phyloP scores from a whole-genome alignment of 2,797 vertebrate species.

The Phataginus tricuspis region DNA sequence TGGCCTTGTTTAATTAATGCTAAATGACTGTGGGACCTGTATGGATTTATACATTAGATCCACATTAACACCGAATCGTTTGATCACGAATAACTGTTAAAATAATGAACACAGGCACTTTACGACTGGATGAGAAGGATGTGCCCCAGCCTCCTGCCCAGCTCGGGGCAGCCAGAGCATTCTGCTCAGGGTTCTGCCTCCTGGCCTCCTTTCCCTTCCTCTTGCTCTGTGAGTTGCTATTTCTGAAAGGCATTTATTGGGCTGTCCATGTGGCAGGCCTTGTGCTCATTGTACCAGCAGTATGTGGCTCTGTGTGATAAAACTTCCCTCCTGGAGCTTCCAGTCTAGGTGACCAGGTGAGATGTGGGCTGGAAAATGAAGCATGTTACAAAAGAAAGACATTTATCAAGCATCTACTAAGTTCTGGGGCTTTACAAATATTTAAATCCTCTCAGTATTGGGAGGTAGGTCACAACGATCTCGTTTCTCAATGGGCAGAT shows the following conservation, averaged over 20 bases:
- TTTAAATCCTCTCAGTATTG: background rate
- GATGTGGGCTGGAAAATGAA: background rate
- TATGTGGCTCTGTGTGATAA: background rate
- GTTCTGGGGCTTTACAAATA: background rate
- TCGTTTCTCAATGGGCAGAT: background rate
- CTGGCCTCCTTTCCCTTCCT: background rate
- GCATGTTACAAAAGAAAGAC: background rate
- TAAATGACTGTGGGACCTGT: conserved; percentile 75
- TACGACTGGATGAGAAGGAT: background rate
- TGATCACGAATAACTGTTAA: conserved; percentile 62
- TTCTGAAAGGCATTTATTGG: background rate
- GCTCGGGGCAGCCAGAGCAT: background rate
- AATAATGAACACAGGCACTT: conserved; percentile 55
- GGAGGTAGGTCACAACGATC: background rate
- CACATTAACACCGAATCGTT: conserved; percentile 74
- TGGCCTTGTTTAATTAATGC: conserved; percentile 83
- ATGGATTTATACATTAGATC: conserved; percentile 82
- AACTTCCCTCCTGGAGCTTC: background rate
- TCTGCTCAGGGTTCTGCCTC: background rate
- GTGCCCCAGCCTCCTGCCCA: background rate
- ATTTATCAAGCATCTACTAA: background rate
- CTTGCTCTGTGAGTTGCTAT: background rate
- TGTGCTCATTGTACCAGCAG: background rate
- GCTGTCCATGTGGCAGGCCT: background rate
- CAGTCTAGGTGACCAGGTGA: background rate